A percentile compares a stretch with the other conserved stretches of the same genome.
phyloP scores from a whole-genome alignment of 2,797 vertebrate species.

The Strix occidentalis region DNA sequence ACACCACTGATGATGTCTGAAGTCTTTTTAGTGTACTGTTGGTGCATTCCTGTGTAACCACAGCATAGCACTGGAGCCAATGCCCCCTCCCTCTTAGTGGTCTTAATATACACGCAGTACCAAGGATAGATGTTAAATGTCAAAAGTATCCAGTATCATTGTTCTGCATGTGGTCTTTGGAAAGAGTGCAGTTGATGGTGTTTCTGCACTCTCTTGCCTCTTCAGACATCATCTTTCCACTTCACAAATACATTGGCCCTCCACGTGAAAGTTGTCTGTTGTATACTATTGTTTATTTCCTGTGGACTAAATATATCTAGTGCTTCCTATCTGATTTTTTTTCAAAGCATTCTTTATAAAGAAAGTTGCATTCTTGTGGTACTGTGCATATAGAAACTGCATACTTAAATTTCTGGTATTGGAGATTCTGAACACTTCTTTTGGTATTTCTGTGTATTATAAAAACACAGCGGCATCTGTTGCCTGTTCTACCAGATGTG shows the following conservation, averaged over 20 bases:
- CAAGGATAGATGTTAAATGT: constrained; percentile 48
- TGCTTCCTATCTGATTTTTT: background rate
- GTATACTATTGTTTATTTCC: background rate
- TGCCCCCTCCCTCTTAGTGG: background rate
- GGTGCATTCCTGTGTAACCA: background rate
- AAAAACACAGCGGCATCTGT: background rate
- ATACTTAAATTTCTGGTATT: background rate
- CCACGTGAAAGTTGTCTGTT: background rate
- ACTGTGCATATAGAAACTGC: background rate
- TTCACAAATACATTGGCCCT: background rate
- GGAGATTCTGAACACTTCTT: background rate
- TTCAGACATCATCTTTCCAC: background rate
- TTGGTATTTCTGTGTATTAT: background rate
- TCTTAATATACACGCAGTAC: background rate
- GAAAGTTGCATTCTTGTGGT: background rate
- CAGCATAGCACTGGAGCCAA: fast-evolving
- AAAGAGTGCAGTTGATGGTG: background rate
- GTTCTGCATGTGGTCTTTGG: background rate
- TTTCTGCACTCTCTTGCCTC: background rate
- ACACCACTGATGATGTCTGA: background rate
- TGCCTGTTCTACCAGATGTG: background rate
- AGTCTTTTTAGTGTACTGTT: background rate
- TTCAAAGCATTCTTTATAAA: background rate
- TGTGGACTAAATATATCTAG: background rate
- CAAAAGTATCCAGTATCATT: constrained; percentile 46